Evolutionary conservation across 92 coral and sea anemone species (phyloP), one percentile per base, ranked within the genome.

Genomic region (Hydrozoanthus gracilis): DNA sequence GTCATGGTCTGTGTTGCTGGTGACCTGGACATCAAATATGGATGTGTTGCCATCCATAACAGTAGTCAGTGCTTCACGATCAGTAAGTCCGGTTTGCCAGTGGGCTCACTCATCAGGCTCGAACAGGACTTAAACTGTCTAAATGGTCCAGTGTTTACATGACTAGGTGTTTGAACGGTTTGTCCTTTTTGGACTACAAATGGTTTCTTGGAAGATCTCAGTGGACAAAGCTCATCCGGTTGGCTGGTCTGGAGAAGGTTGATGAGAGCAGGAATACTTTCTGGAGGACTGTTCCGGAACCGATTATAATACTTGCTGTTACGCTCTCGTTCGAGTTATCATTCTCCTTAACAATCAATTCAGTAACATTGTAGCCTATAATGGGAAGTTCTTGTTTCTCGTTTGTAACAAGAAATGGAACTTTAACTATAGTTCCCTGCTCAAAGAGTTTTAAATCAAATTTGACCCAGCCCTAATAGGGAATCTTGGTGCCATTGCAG

Each of bases 131-230:
- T 88, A 88, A 17, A 87, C 17, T 70, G 87, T 7, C 51, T 74
- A 64, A 78, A 50, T 14, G 92, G 89, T 15, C 89, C 92, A 3
- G 92, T 86, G 75, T 89, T 89, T 15, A 77, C 89, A 89, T 87
- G 89, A 72, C 39, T 27, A 27, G 39, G 39, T 27, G 39, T 27
- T 27, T 27, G 39, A 27, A 27, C 39, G 39, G 39, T 65, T 76
- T 89, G 89, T 44, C 72, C 58, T 46, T 56, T 86, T 46, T 20
- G 65, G 51, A 74, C 91, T 27, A 27, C 39, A 27, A 27, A 27
- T 27, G 39, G 39, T 27, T 27, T 27, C 39, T 27, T 27, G 39
- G 39, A 27, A 27, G 39, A 27, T 27, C 39, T 27, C 39, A 27
- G 39, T 27, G 39, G 39, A 27, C 39, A 89, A 13, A 89, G 85